Base-by-base conservation (phyloP, 1,140 invertebrate genomes). In the Geopemphigus sp. region DNA sequence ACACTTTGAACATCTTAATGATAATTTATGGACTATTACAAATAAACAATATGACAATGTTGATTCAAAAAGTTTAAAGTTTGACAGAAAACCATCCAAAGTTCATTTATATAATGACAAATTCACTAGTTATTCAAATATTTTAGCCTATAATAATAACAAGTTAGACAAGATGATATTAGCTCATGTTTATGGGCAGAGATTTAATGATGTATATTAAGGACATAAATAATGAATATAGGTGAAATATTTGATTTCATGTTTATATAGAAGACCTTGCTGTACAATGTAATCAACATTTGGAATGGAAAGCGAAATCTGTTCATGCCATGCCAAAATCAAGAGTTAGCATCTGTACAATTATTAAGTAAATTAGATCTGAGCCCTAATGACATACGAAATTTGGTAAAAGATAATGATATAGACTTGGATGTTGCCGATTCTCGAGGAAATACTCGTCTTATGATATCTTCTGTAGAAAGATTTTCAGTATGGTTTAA, bases 121-220 rank as follows among this genome's bases (percentile, higher is more conserved):
- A 56, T 24, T 57, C 24, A 5, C 29, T 26, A 45, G 22, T 68
- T 32, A 10, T 80, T 45, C 29, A 22, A 50, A 39, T 11, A 32
- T 80, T 1, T 57, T 80, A 29, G 80, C 61, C 4, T 64, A 66
- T 26, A 80, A 80, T 66, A 68, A 80, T 5, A 80, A 80, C 45
- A 68, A 29, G 22, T 80, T 66, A 22, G 80, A 66, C 11, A 68
- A 80, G 22, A 64, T 80, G 63, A 76, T 76, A 76, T 45, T 76
- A 19, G 54, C 32, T 8, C 72, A 76, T 76, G n/a, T 14, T 14
- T 76, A 57, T 76, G 54, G 57, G 45, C 72, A 76, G n/a, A 22
- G 45, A 76, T 76, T 76, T 47, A 29, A 26, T 24, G 56, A 73
- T 56, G 70, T 73, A 73, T 66, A 22, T 45, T 19, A 39, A 45